These are phyloP conservation scores for Aythya fuligula DNA, from an alignment of 2,797 vertebrate genomes.

Conservation along the genomic window DNA sequence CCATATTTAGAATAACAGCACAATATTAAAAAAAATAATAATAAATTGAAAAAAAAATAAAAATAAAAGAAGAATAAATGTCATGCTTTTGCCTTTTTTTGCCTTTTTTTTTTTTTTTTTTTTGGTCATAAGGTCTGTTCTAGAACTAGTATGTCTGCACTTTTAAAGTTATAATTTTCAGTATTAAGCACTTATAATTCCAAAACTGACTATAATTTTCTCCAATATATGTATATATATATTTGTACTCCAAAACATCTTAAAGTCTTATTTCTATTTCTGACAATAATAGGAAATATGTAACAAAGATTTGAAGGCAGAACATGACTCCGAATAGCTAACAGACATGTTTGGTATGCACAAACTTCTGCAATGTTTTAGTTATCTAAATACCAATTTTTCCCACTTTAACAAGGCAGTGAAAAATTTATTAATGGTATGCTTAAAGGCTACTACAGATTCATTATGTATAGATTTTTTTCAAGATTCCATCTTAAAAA, in stretches of 20 bases:
- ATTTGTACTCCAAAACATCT: background rate
- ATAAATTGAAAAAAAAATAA: background rate
- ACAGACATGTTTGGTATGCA: background rate
- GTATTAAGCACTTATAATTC: background rate
- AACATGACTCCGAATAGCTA: background rate
- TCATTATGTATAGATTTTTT: background rate
- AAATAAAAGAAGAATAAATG: background rate
- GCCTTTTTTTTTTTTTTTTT: too few relatives aligned
- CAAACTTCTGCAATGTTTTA: background rate
- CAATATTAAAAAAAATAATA: background rate
- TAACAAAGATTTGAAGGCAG: background rate
- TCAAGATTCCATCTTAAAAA: background rate
- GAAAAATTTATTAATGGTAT: background rate
- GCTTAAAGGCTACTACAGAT: background rate
- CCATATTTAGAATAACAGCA: background rate
- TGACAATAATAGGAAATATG: background rate
- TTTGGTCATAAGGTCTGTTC: background rate
- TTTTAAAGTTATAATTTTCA: background rate
- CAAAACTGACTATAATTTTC: background rate
- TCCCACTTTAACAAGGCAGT: background rate
- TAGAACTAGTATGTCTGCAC: background rate
- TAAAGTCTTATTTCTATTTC: background rate
- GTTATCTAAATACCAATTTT: background rate
- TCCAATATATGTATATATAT: background rate
- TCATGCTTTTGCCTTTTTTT: background rate